Base-by-base conservation (phyloP, 2,888 invertebrate species). In the Morinoia aosen region DNA sequence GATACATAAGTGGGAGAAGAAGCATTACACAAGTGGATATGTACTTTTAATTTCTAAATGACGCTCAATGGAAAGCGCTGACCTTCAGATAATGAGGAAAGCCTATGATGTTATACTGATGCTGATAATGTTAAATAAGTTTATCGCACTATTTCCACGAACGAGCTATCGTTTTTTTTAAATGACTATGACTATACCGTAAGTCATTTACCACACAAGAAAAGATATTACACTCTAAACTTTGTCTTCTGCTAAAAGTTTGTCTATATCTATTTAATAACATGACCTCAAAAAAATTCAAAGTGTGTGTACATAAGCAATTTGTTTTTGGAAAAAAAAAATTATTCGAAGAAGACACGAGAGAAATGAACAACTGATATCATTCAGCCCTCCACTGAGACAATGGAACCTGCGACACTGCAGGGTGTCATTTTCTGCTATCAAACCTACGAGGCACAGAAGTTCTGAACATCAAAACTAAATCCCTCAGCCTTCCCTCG, bases 361-460 rank as follows among this genome's bases (percentile, higher is more conserved):
- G 8, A 76, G 1, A 25, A 16, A 33, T 76, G 10, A 76, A 16
- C 76, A 76, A 76, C 76, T 76, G 76, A 76, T 25, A 12, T 33
- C 76, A 76, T 33, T 16, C 25, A 33, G 76, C 76, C 8, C 76
- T 76, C 76, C 76, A 33, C 7, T 14, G 76, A 61, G 16, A 14
- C 76, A 76, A 19, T 76, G 0, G 76, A 25, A 76, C 76, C 25
- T 76, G 25, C 33, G 33, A 25, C 25, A 76, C 33, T 16, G 76
- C 76, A 48, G 2, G 48, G 48, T 76, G 76, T 14, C 25, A 76
- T 76, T 76, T 76, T 76, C 76, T 76, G 19, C 76, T 76, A 76
- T 76, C 25, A 76, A 33, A 76, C 76, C 76, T 76, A 76, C 76
- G 76, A 76, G 76, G 76, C 76, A 76, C 76, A 76, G 76, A 76